Evolutionary conservation across 2,888 invertebrate genomes (phyloP), one percentile per base, ranked within the genome.

Genomic region (Euplagia quadripunctaria): DNA sequence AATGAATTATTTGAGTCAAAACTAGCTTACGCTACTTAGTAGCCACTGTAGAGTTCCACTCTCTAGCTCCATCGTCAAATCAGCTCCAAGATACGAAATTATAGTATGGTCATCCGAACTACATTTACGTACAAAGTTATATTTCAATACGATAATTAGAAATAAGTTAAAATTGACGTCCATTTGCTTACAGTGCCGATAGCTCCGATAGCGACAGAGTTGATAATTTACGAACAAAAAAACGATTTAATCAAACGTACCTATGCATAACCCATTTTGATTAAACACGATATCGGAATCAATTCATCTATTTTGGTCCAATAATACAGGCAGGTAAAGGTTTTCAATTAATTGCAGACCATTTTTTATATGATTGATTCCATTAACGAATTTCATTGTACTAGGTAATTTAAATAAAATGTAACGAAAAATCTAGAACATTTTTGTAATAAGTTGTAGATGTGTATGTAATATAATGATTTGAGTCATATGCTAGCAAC

Each of bases 401-500:
- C 17, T 52, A 17, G 17, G 7, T 5, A 7, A 52, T 58, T 11
- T 9, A 4, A 58, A 20, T 58, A 58, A 58, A 58, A 20, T 4
- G 11, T 12, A 0, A 9, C 20, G 20, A 20, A 20, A 20, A 58
- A 58, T 58, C 12, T 20, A 11, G 4, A 12, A n/a, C 0, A 11
- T 46, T 46, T 46, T 46, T 9, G 43, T 31, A 31, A 31, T 31
- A 31, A 31, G 31, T 31, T 5, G 4, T 55, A 55, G n/a, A 11
- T 12, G 11, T 80, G 68, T 75, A 46, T 17, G 16, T 67, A 63
- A 42, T 65, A 55, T 72, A 81, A 80, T 84, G 73, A 79, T 79
- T 80, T 68, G 42, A 83, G 68, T 83, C 76, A 77, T 76, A 73
- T 58, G 75, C 72, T 76, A 31, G 64, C 61, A 67, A 68, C 46